phyloP scores from a whole-genome alignment of 2,888 invertebrate species.

The Camptogramma bilineatum region DNA sequence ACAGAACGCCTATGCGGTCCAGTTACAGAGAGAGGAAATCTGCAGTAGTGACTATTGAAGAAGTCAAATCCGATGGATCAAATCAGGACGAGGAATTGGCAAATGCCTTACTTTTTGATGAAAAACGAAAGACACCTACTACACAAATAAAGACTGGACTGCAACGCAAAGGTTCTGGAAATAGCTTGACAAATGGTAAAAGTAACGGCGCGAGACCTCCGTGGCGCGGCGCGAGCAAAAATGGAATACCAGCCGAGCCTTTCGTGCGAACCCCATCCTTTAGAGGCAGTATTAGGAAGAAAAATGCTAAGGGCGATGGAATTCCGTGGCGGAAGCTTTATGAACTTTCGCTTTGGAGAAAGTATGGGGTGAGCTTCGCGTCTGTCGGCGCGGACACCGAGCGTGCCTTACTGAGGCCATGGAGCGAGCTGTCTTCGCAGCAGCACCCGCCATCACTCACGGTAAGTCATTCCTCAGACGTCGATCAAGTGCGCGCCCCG shows the following conservation, averaged over 20 bases:
- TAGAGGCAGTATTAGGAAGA: constrained; percentile 77
- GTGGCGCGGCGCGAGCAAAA: constrained; percentile 76
- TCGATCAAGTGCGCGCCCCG: constrained; percentile 57
- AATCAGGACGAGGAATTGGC: constrained; percentile 72
- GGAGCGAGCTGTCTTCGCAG: constrained; percentile 71
- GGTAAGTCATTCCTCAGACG: constrained; percentile 66
- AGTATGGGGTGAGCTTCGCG: constrained; percentile 80
- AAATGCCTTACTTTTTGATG: constrained; percentile 69
- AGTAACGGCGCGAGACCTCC: constrained; percentile 74
- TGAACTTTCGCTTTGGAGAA: constrained; percentile 84
- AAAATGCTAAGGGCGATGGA: constrained; percentile 69
- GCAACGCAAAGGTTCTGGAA: constrained; percentile 69
- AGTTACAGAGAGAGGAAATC: constrained; percentile 79
- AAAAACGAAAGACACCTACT: constrained; percentile 65
- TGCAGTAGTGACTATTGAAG: constrained; percentile 79
- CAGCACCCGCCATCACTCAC: constrained; percentile 61
- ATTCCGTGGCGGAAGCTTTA: constrained; percentile 84
- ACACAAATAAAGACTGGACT: constrained; percentile 60
- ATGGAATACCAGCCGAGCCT: constrained; percentile 64
- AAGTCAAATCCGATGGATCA: constrained; percentile 76
- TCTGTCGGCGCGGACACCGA: constrained; percentile 73
- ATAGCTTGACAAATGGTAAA: constrained; percentile 64
- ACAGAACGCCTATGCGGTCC: constrained; percentile 68
- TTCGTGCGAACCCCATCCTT: constrained; percentile 74
- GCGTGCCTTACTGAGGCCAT: constrained; percentile 73